Conservation (phyloP, 2,888 invertebrate genomes). For the Cryptus armator region DNA sequence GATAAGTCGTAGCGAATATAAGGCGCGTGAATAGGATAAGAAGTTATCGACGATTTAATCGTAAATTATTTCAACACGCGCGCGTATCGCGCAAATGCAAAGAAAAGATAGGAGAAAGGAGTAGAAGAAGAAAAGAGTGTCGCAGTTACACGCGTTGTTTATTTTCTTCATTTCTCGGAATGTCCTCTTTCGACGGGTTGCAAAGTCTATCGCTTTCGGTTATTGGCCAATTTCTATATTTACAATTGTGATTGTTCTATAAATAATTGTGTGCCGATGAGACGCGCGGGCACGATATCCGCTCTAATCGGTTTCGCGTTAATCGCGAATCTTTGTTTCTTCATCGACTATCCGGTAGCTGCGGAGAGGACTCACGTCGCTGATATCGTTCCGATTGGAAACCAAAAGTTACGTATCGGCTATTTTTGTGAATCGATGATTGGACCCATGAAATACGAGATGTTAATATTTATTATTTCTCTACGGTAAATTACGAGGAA, state of each 20-base stretch:
- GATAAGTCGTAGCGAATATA: too few relatives aligned
- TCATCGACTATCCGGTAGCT: background rate
- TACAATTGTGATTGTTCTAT: conserved; percentile 27
- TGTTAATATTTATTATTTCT: too few relatives aligned
- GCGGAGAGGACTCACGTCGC: background rate
- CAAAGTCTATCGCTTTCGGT: background rate
- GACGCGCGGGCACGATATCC: background rate
- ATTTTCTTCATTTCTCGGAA: background rate
- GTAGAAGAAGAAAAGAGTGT: background rate
- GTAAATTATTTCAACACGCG: too few relatives aligned
- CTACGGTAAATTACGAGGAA: too few relatives aligned
- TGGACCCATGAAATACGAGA: background rate
- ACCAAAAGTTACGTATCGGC: background rate
- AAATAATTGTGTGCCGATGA: background rate
- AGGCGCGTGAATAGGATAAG: too few relatives aligned
- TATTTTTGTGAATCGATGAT: background rate
- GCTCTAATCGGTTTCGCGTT: conserved; percentile 1
- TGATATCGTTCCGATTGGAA: background rate
- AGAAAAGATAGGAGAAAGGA: too few relatives aligned
- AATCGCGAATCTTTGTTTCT: conserved; percentile 4
- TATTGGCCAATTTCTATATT: conserved; percentile 11
- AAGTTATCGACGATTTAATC: too few relatives aligned
- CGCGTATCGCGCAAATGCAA: too few relatives aligned
- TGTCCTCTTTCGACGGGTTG: background rate
- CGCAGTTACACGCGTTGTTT: background rate